A percentile compares a stretch with the other conserved stretches of the same genome.
Evolutionary conservation across 2,113 vertebrate species (phyloP).

Genomic region (Girardinichthys multiradiatus): DNA sequence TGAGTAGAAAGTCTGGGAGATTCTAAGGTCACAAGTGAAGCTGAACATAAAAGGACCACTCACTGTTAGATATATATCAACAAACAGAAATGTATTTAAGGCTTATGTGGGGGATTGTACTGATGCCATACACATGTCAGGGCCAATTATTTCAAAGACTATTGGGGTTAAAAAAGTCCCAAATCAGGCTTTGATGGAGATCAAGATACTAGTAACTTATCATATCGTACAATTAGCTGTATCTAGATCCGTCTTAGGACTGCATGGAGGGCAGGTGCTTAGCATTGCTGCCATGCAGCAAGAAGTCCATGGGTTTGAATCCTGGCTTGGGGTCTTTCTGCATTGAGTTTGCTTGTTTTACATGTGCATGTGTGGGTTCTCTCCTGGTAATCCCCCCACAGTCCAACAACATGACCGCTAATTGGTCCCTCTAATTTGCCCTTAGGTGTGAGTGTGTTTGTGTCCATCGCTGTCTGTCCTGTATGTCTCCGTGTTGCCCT

Average conservation of each 20-base stretch:
- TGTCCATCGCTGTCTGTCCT: background rate
- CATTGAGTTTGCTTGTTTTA: too few relatives aligned
- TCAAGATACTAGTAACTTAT: background rate
- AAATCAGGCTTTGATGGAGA: background rate
- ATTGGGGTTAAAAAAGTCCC: background rate
- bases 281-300: too few relatives aligned
- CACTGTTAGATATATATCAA: constrained; percentile 23
- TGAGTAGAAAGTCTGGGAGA: constrained; percentile 41
- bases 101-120: constrained; percentile 45
- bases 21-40: constrained; percentile 16
- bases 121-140: constrained; percentile 46
- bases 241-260: background rate
- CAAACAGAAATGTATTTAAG: constrained; percentile 12
- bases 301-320: too few relatives aligned
- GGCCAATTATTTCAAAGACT: background rate
- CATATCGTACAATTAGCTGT: background rate
- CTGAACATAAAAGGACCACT: constrained; percentile 6
- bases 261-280: too few relatives aligned
- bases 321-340: too few relatives aligned
- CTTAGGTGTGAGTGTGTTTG: background rate
- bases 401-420: background rate
- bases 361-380: background rate
- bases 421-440: background rate
- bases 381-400: background rate
- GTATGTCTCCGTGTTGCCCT: background rate